Percentiles rank a stretch among this genome's conserved stretches.
phyloP scores from a whole-genome alignment of 2,113 vertebrate genomes.

The Helogale parvula region DNA sequence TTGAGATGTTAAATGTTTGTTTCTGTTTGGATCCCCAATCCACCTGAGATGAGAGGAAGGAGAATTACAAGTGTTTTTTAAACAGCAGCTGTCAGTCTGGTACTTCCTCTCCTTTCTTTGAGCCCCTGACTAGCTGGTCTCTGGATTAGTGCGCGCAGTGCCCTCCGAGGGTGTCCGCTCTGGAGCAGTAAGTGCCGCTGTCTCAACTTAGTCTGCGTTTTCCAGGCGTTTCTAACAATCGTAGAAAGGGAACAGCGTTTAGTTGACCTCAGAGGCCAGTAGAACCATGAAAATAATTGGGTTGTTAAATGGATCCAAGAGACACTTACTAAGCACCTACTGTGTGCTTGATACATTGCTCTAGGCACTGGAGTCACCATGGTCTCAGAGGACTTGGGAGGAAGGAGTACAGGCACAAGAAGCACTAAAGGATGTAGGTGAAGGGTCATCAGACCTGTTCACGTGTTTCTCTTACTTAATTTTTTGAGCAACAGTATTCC shows the following conservation, averaged over 20 bases:
- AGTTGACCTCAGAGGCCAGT: neutral
- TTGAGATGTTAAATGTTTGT: constrained; percentile 11
- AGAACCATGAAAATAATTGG: neutral
- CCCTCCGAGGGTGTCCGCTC: neutral
- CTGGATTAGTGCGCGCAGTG: neutral
- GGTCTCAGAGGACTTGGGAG: neutral
- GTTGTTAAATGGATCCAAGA: neutral
- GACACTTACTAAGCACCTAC: neutral
- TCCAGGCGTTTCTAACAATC: neutral
- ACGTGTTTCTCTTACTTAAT: neutral
- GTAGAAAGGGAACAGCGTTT: neutral
- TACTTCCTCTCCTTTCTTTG: neutral
- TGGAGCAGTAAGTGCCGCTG: neutral
- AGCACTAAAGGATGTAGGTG: neutral
- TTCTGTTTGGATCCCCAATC: neutral
- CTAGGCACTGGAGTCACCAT: neutral
- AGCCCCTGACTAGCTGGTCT: neutral
- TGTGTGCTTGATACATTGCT: neutral
- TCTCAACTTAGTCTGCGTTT: neutral
- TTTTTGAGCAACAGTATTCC: neutral
- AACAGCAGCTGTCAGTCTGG: neutral
- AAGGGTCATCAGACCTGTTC: neutral
- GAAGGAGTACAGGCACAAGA: neutral
- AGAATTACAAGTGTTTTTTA: neutral
- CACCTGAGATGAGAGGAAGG: neutral